Evolutionary conservation across 2,797 vertebrate species (phyloP), one percentile per base, ranked within the genome.

Genomic region (Cryptoprocta ferox): DNA sequence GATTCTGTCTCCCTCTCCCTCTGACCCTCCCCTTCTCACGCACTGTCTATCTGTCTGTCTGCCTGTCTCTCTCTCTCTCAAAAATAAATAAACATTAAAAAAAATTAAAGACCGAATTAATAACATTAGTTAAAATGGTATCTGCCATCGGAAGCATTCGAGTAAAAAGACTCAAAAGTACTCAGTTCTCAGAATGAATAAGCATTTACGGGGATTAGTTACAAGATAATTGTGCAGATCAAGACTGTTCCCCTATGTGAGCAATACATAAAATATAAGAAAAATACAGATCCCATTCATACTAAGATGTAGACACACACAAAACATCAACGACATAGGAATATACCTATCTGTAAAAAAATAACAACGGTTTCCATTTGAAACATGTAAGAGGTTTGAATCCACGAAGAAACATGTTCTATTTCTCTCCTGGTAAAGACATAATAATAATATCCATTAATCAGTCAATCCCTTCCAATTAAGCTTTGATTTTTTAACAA

Each of bases 81-180:
- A 56, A 56, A 21, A 56, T 56, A 56, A 56, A 56, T 53, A 50
- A 50, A 50, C 15, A 16, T 50, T 50, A 53, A 53, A 56, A 19
- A 53, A 53, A 50, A 50, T 4, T 15, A 15, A 48, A 76, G 84
- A 85, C 75, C 65, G 7, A 88, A 53, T 86, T 91, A 84, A 91
- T 48, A 26, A 56, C 8, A 42, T 94, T 37, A 82, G 70, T 91
- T 93, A 96, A 96, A 93, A 78, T 42, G 71, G 50, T 28, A 81
- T 61, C 56, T 95, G 10, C 15, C 68, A 61, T 86, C 63, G 50
- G 11, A 61, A 75, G 50, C 32, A 71, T 87, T 89, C 3, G 13
- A 37, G n/a, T 79, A 15, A 88, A 91, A 94, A 45, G 48, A 42
- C 39, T 79, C 80, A 11, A 19, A 79, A 93, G 63, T 82, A 66